Conservation (phyloP, 1,140 invertebrate genomes). For the Reticulitermes speratus region DNA sequence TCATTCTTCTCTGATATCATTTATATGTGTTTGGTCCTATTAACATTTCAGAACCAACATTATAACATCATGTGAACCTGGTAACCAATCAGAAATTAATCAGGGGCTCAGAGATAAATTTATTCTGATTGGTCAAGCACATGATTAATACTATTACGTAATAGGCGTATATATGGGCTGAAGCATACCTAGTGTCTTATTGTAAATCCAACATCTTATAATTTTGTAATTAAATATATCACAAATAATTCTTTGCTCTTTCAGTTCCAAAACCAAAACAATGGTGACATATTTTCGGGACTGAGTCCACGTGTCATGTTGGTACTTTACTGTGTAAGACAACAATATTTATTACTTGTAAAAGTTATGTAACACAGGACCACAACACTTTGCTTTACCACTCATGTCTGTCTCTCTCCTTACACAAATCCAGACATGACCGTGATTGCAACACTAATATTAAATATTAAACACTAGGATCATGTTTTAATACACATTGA, state of each 20-base stretch:
- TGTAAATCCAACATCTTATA: too few relatives aligned
- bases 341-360: too few relatives aligned
- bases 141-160: not conserved
- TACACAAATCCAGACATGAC: not conserved
- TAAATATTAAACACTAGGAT: not conserved
- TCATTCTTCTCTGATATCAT: not conserved
- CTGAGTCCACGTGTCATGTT: too few relatives aligned
- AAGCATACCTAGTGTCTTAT: too few relatives aligned
- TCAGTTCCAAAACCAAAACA: too few relatives aligned
- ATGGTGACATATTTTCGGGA: too few relatives aligned
- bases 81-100: constrained; percentile 2
- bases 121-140: constrained; percentile 11
- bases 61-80: not conserved
- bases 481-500: not conserved
- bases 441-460: not conserved
- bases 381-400: not conserved
- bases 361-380: not conserved
- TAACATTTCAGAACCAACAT: not conserved
- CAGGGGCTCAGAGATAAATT: not conserved
- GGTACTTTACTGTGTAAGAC: too few relatives aligned
- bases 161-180: not conserved
- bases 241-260: too few relatives aligned
- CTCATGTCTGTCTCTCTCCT: not conserved
- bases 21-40: not conserved
- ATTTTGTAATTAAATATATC: too few relatives aligned